Conservation (phyloP, 2,113 vertebrate species). For the Guaruba guarouba region DNA sequence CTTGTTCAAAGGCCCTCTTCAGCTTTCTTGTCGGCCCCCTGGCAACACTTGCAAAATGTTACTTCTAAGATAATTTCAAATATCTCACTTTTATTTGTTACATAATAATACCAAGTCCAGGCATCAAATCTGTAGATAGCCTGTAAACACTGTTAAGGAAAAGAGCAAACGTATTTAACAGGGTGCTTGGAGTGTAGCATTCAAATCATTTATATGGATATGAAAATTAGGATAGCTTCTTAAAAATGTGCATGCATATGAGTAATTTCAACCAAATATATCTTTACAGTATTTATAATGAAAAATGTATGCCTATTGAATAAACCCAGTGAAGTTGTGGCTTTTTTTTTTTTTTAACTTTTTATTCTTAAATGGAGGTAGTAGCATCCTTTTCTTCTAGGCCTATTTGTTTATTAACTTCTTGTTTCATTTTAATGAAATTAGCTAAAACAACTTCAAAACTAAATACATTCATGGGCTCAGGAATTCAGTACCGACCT, state of each 20-base stretch:
- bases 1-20: no score
- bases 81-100: background rate
- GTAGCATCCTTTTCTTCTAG: background rate
- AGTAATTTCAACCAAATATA: background rate
- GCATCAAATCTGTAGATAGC: background rate
- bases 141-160: background rate
- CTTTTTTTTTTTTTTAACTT: accelerated
- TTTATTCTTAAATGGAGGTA: background rate
- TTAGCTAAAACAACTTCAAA: background rate
- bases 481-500: background rate
- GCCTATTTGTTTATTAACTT: background rate
- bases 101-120: background rate
- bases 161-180: background rate
- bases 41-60: background rate
- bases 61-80: background rate
- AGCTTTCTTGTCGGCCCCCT: no score
- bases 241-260: background rate
- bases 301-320: background rate
- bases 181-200: no score
- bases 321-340: background rate
- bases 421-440: background rate
- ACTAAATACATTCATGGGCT: background rate
- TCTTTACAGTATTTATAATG: background rate
- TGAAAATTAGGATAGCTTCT: background rate
- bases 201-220: background rate